A percentile compares a stretch with the other conserved stretches of the same genome.
Evolutionary conservation across 2,113 vertebrate genomes (phyloP).

Genomic region (Phylloscopus trochilus): DNA sequence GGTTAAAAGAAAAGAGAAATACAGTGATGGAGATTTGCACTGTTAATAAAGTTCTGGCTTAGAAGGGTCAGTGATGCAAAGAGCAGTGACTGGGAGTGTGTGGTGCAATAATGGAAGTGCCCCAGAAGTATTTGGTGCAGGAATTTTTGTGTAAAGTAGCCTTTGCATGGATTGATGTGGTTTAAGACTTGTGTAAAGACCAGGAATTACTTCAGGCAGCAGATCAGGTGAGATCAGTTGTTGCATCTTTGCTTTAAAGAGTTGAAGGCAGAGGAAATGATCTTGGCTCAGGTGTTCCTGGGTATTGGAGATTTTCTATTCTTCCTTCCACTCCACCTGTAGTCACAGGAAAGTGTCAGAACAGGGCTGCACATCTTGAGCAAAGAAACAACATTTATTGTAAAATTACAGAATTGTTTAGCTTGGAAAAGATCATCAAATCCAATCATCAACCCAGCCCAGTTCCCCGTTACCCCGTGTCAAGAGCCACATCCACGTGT

Average conservation of each 20-base stretch:
- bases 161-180: background rate
- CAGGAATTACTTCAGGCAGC: background rate
- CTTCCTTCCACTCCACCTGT: background rate
- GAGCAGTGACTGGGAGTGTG: background rate
- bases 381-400: background rate
- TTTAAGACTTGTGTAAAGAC: background rate
- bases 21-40: background rate
- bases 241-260: background rate
- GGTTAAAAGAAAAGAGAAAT: background rate
- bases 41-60: background rate
- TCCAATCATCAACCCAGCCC: background rate
- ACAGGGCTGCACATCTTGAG: background rate
- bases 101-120: background rate
- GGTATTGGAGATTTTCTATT: background rate
- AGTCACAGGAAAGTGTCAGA: background rate
- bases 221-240: background rate
- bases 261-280: background rate
- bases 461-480: background rate
- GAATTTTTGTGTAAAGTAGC: background rate
- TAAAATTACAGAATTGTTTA: background rate
- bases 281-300: background rate
- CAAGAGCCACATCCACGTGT: background rate
- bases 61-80: background rate
- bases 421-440: background rate
- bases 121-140: background rate